phyloP scores from a whole-genome alignment of 2,113 vertebrate species.

The Odobenus rosmarus region DNA sequence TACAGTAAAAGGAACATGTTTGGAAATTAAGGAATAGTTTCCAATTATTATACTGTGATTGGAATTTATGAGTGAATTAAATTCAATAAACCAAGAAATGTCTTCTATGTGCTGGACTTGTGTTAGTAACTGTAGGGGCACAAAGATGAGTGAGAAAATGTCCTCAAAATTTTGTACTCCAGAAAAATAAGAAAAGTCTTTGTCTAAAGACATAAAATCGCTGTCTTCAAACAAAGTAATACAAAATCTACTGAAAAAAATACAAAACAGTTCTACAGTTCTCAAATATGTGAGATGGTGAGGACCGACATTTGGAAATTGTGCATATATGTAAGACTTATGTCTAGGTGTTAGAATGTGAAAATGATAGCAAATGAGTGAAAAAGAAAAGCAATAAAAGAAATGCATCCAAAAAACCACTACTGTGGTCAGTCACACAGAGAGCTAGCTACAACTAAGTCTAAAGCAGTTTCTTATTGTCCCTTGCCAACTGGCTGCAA shows the following conservation, averaged over 20 bases:
- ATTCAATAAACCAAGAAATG: background rate
- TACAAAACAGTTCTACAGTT: background rate
- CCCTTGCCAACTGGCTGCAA: background rate
- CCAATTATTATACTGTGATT: background rate
- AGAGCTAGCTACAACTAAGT: background rate
- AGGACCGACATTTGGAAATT: background rate
- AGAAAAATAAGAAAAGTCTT: background rate
- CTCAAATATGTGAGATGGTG: background rate
- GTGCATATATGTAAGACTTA: background rate
- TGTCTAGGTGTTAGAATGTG: background rate
- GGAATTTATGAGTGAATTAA: conserved; percentile 11
- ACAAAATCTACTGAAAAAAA: conserved; percentile 5
- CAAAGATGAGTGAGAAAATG: background rate
- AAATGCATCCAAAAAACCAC: background rate
- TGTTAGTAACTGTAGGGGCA: background rate
- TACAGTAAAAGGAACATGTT: background rate
- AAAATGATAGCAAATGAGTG: background rate
- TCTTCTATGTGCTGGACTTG: background rate
- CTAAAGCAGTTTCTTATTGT: background rate
- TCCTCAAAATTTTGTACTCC: background rate
- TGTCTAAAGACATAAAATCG: background rate
- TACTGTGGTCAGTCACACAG: background rate
- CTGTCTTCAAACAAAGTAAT: background rate
- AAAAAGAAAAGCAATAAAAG: background rate
- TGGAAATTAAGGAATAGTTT: background rate